These are phyloP conservation scores for Danio aesculapii DNA, from an alignment of 2,797 vertebrate genomes.

Conservation along the genomic window DNA sequence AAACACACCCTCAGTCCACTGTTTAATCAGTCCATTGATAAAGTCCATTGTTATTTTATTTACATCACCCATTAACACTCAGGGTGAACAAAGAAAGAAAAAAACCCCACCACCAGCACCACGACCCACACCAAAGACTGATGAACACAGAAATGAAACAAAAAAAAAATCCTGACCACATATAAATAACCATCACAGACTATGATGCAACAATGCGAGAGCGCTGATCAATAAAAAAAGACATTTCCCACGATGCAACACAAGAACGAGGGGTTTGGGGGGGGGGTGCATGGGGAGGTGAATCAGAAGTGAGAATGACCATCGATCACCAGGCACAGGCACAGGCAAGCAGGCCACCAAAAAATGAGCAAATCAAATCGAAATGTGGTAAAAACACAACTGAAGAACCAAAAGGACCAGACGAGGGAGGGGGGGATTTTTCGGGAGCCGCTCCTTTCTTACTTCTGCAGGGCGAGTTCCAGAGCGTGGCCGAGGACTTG, in stretches of 20 bases:
- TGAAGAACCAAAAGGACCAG: slow-evolving; percentile 65
- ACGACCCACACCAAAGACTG: slow-evolving; percentile 3
- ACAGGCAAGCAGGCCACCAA: slow-evolving; percentile 79
- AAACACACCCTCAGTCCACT: neutral
- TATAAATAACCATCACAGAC: slow-evolving; percentile 56
- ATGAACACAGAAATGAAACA: slow-evolving; percentile 22
- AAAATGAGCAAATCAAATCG: slow-evolving; percentile 63
- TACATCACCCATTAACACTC: neutral
- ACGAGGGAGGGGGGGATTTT: slow-evolving; percentile 46
- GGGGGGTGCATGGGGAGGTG: slow-evolving; percentile 33
- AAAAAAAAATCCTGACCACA: slow-evolving; percentile 45
- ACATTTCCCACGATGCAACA: slow-evolving; percentile 76
- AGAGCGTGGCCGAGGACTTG: slow-evolving; percentile 98
- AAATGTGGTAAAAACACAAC: slow-evolving; percentile 59
- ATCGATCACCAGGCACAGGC: slow-evolving; percentile 79
- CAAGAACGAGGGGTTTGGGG: slow-evolving; percentile 61
- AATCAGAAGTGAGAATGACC: slow-evolving; percentile 69
- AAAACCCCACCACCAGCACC: slow-evolving; percentile 16
- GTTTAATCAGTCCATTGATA: neutral
- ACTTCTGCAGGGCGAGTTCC: slow-evolving; percentile 99
- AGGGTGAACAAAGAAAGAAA: slow-evolving; percentile 41
- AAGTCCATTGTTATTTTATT: slow-evolving; percentile 6
- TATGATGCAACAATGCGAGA: slow-evolving; percentile 66
- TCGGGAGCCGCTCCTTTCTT: slow-evolving; percentile 80
- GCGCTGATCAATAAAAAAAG: slow-evolving; percentile 66